These are phyloP conservation scores for Pelusios castaneus DNA, from an alignment of 2,113 vertebrate species.

Conservation along the genomic window DNA sequence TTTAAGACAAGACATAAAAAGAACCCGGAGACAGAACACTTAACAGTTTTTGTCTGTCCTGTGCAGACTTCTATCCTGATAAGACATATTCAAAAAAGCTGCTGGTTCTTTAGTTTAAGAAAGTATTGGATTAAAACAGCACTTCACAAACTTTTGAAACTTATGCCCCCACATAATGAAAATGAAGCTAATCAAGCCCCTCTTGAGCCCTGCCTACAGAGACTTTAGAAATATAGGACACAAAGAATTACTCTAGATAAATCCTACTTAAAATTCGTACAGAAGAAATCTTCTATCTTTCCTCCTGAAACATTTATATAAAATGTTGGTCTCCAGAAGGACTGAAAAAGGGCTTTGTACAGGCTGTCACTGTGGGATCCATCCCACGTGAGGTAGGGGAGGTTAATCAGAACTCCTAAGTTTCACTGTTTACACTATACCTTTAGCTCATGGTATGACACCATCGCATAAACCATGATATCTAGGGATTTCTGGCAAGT, in stretches of 20 bases:
- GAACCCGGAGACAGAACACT: not conserved
- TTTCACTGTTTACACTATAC: not conserved
- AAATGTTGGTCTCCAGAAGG: not conserved
- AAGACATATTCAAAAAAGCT: not conserved
- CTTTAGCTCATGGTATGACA: no score
- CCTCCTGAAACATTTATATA: not conserved
- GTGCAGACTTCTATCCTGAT: not conserved
- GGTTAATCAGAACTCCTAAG: not conserved
- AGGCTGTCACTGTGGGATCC: not conserved
- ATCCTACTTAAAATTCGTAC: not conserved
- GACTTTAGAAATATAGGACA: not conserved
- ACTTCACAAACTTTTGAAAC: not conserved
- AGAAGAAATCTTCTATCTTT: not conserved
- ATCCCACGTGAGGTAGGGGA: not conserved
- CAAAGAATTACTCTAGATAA: not conserved
- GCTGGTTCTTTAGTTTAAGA: slow-evolving; percentile 1
- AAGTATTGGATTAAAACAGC: not conserved
- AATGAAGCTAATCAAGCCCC: not conserved
- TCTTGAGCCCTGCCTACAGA: not conserved
- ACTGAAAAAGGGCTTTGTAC: not conserved
- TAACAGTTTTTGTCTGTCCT: not conserved
- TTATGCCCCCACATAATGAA: not conserved
- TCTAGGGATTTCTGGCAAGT: no score
- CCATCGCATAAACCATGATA: no score
- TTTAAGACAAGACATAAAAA: not conserved